phyloP scores from a whole-genome alignment of 2,113 vertebrate genomes.

The Coregonus clupeaformis region DNA sequence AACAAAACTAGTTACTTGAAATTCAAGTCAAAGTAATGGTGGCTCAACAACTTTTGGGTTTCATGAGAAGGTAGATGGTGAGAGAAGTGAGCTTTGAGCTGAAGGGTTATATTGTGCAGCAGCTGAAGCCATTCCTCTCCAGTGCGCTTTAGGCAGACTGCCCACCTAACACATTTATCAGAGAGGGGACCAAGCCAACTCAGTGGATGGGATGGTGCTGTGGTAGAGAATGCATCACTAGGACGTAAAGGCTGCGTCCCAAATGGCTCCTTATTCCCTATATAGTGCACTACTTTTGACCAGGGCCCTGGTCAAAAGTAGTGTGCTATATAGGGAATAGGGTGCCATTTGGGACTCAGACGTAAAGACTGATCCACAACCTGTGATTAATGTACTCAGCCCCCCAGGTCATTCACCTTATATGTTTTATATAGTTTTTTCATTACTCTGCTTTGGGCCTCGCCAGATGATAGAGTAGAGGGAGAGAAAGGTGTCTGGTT shows the following conservation, averaged over 20 bases:
- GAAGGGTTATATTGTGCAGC: background rate
- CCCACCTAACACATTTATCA: slow-evolving; percentile 42
- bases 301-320: too few species aligned
- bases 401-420: slow-evolving; percentile 32
- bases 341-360: too few species aligned
- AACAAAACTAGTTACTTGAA: too few species aligned
- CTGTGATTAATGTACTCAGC: slow-evolving; percentile 45
- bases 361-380: slow-evolving; percentile 14
- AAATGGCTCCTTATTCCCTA: background rate
- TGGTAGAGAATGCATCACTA: slow-evolving; percentile 1
- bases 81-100: slow-evolving; percentile 1
- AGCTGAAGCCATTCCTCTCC: slow-evolving; percentile 13
- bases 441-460: slow-evolving; percentile 37
- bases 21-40: too few species aligned
- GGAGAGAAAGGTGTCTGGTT: slow-evolving; percentile 28
- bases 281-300: too few species aligned
- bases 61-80: background rate
- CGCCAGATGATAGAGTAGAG: slow-evolving; percentile 10
- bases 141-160: slow-evolving; percentile 24
- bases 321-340: background rate
- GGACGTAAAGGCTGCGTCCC: slow-evolving; percentile 1
- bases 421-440: slow-evolving; percentile 45
- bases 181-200: slow-evolving; percentile 11
- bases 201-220: slow-evolving; percentile 5
- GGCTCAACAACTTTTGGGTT: too few species aligned